phyloP scores from a whole-genome alignment of 2,797 vertebrate genomes.

The Galaxias olidus region DNA sequence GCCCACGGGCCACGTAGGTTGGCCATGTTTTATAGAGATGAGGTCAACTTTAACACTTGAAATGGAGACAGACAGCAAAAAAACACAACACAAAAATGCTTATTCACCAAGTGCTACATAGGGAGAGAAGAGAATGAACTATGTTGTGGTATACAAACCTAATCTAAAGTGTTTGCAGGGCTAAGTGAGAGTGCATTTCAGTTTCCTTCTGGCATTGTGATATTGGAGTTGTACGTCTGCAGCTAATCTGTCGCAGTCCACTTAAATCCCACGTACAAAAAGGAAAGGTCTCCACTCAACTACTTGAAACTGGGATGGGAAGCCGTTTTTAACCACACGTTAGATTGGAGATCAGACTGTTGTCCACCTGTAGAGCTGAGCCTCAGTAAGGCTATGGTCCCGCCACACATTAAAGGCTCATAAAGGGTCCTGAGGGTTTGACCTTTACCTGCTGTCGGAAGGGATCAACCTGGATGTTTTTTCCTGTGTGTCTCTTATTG shows the following conservation, averaged over 20 bases:
- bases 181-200: neutral
- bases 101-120: conserved; percentile 73
- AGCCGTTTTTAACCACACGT: too few relatives aligned
- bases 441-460: conserved; percentile 7
- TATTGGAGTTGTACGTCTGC: too few relatives aligned
- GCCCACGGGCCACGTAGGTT: conserved; percentile 37
- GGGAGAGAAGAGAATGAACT: conserved; percentile 31
- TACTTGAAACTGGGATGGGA: too few relatives aligned
- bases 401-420: too few relatives aligned
- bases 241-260: too few relatives aligned
- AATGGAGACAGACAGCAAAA: conserved; percentile 46
- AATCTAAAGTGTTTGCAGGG: neutral
- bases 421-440: conserved; percentile 17
- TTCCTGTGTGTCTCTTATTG: conserved; percentile 1
- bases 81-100: conserved; percentile 56
- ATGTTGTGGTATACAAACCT: conserved; percentile 12
- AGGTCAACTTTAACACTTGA: conserved; percentile 64
- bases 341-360: too few relatives aligned
- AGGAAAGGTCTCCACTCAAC: too few relatives aligned
- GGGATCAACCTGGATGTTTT: conserved; percentile 38
- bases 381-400: too few relatives aligned
- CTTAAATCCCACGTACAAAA: too few relatives aligned
- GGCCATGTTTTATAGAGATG: conserved; percentile 47
- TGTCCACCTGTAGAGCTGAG: too few relatives aligned
- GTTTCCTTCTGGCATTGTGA: too few relatives aligned